Evolutionary conservation across 2,888 invertebrate species (phyloP).

Genomic region (Thecophora atra): DNA sequence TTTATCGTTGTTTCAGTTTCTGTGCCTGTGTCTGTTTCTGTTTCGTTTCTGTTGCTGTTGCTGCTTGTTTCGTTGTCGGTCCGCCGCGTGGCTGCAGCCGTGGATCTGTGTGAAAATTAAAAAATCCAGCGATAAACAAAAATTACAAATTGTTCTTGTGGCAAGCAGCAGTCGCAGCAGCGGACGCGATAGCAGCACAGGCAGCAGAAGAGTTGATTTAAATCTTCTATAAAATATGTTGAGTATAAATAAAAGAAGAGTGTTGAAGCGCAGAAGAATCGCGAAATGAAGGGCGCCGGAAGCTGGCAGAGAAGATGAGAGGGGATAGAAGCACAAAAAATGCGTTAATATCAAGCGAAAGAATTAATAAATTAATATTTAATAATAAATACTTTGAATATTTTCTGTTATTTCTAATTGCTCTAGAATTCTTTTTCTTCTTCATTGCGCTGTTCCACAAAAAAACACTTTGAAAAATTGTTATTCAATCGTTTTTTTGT

Average conservation of each 20-base stretch:
- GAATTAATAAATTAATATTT: too few relatives aligned
- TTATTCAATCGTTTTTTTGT: not conserved
- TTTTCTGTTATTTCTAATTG: too few relatives aligned
- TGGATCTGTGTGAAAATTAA: constrained; percentile 20
- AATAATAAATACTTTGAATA: too few relatives aligned
- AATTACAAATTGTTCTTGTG: constrained; percentile 32
- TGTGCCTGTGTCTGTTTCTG: not conserved
- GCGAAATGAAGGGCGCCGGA: not conserved
- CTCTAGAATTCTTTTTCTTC: too few relatives aligned
- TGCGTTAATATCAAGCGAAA: too few relatives aligned
- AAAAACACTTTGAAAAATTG: not conserved
- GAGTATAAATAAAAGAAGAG: not conserved
- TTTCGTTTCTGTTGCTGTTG: not conserved
- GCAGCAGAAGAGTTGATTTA: constrained; percentile 10
- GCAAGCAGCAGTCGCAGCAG: not conserved
- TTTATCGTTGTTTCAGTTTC: not conserved
- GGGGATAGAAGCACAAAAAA: not conserved
- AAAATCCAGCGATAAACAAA: constrained; percentile 27
- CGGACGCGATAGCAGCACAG: not conserved
- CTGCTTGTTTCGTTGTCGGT: not conserved
- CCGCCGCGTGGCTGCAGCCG: not conserved
- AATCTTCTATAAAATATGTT: constrained; percentile 1
- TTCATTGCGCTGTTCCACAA: not conserved
- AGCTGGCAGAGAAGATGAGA: not conserved
- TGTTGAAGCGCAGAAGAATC: constrained; percentile 1